Percentiles rank a stretch among this genome's conserved stretches.
Evolutionary conservation across 2,113 vertebrate genomes (phyloP).

Genomic region (Mobula hypostoma): DNA sequence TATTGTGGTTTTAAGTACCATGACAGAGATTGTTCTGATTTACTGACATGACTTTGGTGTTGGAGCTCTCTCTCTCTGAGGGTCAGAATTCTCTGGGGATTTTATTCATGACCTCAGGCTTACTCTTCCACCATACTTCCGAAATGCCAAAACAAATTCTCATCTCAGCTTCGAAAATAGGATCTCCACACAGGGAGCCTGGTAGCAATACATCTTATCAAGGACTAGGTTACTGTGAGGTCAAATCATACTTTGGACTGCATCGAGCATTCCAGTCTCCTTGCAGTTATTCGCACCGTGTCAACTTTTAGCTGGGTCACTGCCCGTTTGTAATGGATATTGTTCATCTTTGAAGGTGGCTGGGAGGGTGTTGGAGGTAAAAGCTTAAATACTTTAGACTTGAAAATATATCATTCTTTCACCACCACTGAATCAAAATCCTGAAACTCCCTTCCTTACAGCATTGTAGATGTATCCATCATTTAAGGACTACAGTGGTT

Average conservation of each 20-base stretch:
- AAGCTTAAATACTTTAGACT: too few relatives aligned
- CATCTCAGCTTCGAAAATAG: slow-evolving; percentile 5
- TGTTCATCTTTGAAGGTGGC: not conserved
- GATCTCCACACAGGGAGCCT: not conserved
- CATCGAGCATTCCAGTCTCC: not conserved
- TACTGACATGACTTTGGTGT: slow-evolving; percentile 11
- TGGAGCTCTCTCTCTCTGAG: too few relatives aligned
- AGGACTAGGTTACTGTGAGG: not conserved
- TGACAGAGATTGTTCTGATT: not conserved
- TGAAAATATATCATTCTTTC: too few relatives aligned
- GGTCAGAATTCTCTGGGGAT: not conserved
- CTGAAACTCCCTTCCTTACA: too few relatives aligned
- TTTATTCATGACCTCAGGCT: not conserved
- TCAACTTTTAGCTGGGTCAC: not conserved
- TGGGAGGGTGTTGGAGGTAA: not conserved
- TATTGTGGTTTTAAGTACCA: not conserved
- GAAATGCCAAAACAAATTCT: slow-evolving; percentile 33
- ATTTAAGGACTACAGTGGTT: too few relatives aligned
- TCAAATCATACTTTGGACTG: not conserved
- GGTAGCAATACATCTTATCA: not conserved
- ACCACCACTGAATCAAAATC: too few relatives aligned
- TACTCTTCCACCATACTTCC: not conserved
- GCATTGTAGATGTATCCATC: too few relatives aligned
- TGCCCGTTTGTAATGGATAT: not conserved
- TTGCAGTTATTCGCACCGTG: not conserved